Percentiles rank a stretch among this genome's conserved stretches.
phyloP scores from a whole-genome alignment of 2,888 invertebrate genomes.

The Emmelina monodactyla region DNA sequence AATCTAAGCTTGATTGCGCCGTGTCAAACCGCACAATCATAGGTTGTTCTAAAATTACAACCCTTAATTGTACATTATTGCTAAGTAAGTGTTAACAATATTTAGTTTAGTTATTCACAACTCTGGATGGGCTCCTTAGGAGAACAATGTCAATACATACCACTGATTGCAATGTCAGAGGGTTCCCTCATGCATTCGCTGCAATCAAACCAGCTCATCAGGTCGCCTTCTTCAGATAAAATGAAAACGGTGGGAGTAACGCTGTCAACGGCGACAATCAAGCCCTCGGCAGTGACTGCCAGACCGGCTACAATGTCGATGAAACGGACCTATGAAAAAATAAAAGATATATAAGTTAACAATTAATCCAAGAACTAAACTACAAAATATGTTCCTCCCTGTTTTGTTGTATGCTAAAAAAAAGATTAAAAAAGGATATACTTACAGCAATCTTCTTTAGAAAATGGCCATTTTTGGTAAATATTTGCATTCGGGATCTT shows the following conservation, averaged over 20 bases:
- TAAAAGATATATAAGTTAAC: too few relatives aligned
- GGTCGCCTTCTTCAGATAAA: conserved; percentile 89
- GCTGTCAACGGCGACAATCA: conserved; percentile 96
- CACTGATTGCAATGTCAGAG: conserved; percentile 94
- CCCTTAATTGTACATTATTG: too few relatives aligned
- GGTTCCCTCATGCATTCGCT: conserved; percentile 98
- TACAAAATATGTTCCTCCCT: too few relatives aligned
- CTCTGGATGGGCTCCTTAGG: too few relatives aligned
- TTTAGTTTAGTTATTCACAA: too few relatives aligned
- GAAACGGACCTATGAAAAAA: conserved; percentile 70
- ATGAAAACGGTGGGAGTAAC: conserved; percentile 97
- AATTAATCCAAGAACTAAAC: too few relatives aligned
- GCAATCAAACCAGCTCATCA: conserved; percentile 97
- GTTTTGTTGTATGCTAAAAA: too few relatives aligned
- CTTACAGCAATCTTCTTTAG: conserved; percentile 88
- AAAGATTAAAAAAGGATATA: too few relatives aligned
- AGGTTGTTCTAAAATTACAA: too few relatives aligned
- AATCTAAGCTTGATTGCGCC: too few relatives aligned
- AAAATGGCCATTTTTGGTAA: conserved; percentile 94
- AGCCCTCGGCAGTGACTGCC: conserved; percentile 90
- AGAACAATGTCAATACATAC: conserved; percentile 58
- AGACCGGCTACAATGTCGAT: conserved; percentile 93
- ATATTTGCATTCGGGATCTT: conserved; percentile 96
- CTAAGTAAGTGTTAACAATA: too few relatives aligned
- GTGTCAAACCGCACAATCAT: too few relatives aligned